These are phyloP conservation scores for Lepidotrigona ventralis DNA, from an alignment of 1,140 invertebrate genomes.

Conservation along the genomic window DNA sequence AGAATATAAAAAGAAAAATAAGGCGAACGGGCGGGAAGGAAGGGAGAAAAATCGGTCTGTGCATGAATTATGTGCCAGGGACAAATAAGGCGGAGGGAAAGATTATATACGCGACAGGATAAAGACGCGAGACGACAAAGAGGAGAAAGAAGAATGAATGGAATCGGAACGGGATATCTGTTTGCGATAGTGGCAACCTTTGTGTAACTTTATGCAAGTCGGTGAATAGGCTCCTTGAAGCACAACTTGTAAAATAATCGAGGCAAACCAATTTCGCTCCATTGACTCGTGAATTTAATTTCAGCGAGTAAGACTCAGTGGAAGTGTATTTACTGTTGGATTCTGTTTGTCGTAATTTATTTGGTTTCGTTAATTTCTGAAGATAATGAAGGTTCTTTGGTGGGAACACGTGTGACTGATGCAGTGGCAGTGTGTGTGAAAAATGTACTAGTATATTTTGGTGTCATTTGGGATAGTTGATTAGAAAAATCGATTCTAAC, in stretches of 20 bases:
- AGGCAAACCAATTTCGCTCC: conserved; percentile 2
- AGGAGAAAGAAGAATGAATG: background rate
- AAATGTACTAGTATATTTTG: no score
- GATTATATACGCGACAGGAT: conserved; percentile 10
- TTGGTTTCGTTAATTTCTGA: no score
- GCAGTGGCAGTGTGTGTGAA: no score
- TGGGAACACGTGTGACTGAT: no score
- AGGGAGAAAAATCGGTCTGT: conserved; percentile 25
- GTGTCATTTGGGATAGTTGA: no score
- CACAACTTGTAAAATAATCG: background rate
- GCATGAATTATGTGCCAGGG: conserved; percentile 14
- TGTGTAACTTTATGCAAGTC: conserved; percentile 6
- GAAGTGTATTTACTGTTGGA: background rate
- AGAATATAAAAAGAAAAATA: conserved; percentile 14
- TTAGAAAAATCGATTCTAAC: no score
- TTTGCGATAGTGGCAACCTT: background rate
- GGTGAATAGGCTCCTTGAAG: background rate
- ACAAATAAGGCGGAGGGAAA: conserved; percentile 21
- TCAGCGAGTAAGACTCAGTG: background rate
- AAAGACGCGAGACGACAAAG: conserved; percentile 7
- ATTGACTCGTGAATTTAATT: background rate
- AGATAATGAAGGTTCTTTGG: no score
- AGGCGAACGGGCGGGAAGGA: background rate
- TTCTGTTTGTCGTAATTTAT: no score
- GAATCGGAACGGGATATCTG: background rate